Evolutionary conservation across 2,888 invertebrate genomes (phyloP), one percentile per base, ranked within the genome.

Genomic region (Dascillus cervinus): DNA sequence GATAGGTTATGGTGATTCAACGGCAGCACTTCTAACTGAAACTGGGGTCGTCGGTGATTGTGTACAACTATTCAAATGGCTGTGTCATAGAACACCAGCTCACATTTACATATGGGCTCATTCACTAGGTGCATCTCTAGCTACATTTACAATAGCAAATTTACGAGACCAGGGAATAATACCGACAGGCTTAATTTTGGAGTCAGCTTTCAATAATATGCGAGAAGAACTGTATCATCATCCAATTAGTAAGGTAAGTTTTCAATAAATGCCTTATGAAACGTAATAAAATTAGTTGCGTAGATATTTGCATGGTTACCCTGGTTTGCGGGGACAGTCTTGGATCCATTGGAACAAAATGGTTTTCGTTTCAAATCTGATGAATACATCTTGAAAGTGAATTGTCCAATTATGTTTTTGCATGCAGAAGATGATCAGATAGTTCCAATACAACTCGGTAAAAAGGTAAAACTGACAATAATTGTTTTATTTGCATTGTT

Each of bases 21-120:
- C 54, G 1, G 34, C 43, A 27, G 55, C 51, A 3, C 28, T 33
- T 2, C 35, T 60, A 12, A 50, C 55, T 3, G 62, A 62, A 48
- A 41, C 46, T 29, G 51, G 47, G 13, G 53, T 62, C 1, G 53
- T 59, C 8, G 46, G 49, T 36, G 62, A 62, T 37, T 56, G 56
- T 15, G 31, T 54, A n/a, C 53, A 58, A 38, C 26, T 62, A 11
- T 61, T 56, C 37, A 39, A 52, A 24, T 57, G 58, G 58, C 39
- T 62, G 3, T 3, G 3, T 1, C 48, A 44, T 11, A 50, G 44
- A 25, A 52, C 53, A 4, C 26, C 44, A n/a, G 41, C 49, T 6
- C 46, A 45, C 4, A 55, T 63, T 35, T 62, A 53, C 41, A 40
- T 63, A 23, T 63, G 60, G 60, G 61, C 58, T 1, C 61, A 62